Base-by-base conservation (phyloP, 1,140 invertebrate genomes). In the Pteromalus puparum region DNA sequence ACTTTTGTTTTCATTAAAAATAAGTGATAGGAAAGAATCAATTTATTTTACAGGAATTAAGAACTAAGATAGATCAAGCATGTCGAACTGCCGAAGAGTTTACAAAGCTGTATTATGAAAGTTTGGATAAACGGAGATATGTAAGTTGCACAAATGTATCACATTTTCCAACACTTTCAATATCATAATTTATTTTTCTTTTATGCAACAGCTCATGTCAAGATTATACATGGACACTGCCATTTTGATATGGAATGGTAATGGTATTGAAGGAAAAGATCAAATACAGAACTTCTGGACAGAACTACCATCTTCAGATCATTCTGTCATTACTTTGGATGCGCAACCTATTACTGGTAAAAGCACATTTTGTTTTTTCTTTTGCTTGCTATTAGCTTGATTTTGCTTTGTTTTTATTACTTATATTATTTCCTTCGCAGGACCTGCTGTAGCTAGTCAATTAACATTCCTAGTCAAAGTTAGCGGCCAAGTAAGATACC, bases 241-340 rank as follows among this genome's bases (percentile, higher is more conserved):
- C n/a, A 92, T 95, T 30, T 91, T 98, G 73, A 95, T 97, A 38
- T 98, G 97, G 97, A 98, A 98, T 94, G 97, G 97, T 48, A 97
- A 97, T 93, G 95, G 95, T 26, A 93, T 95, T 0, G 94, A 92
- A 85, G 96, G 96, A 10, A 95, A 95, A 88, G 95, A 96, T 75
- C 95, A 94, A 73, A 97, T 98, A 82, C 95, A 97, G 88, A 96
- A 97, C 88, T 97, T 97, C 90, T 94, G 96, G 87, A 94, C 96
- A 87, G 95, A 96, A 83, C 90, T 98, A 82, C 97, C 97, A 42
- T 89, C 94, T 5, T 95, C 96, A 70, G 95, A 95, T 87, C 96
- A 97, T 91, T 93, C 92, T 28, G 84, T 97, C 38, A 94, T 93
- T 74, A 96, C 96, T 1, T 90, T 98, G 34, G 97, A 98, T 91